Percentiles rank a stretch among this genome's conserved stretches.
phyloP scores from a whole-genome alignment of 2,113 vertebrate genomes.

The Sprattus sprattus region DNA sequence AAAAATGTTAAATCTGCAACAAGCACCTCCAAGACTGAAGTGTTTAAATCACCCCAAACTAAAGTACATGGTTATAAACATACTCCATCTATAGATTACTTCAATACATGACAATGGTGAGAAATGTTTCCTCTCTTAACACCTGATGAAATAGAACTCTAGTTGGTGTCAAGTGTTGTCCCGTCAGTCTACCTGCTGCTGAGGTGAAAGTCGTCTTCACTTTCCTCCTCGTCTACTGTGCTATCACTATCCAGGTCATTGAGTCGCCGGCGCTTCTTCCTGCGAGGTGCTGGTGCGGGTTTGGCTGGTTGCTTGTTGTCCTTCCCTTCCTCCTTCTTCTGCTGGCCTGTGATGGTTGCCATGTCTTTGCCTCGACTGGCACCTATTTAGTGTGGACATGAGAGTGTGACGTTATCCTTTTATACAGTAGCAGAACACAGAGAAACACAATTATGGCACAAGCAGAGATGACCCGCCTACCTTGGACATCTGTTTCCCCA shows the following conservation, averaged over 20 bases:
- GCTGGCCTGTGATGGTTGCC: conserved; percentile 78
- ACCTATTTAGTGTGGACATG: conserved; percentile 54
- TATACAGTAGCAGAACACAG: neutral
- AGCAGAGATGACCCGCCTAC: conserved; percentile 53
- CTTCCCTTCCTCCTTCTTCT: conserved; percentile 80
- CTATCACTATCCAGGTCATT: conserved; percentile 96
- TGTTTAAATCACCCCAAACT: no score
- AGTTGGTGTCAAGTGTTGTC: neutral
- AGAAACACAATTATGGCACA: no score
- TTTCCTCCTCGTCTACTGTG: conserved; percentile 88
- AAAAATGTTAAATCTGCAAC: neutral
- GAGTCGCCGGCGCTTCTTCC: conserved; percentile 87
- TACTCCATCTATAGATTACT: no score
- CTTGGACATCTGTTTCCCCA: conserved; percentile 84
- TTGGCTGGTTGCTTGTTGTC: conserved; percentile 81
- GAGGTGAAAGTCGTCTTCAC: conserved; percentile 94
- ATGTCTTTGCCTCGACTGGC: conserved; percentile 79
- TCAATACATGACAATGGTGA: neutral
- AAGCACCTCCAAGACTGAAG: neutral
- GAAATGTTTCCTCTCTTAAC: neutral
- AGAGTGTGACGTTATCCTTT: neutral
- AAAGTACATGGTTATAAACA: no score
- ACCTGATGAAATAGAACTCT: neutral
- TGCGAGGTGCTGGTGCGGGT: conserved; percentile 65
- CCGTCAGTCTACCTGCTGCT: conserved; percentile 83